Evolutionary conservation across 2,113 vertebrate species (phyloP).

Genomic region (Callospermophilus lateralis): DNA sequence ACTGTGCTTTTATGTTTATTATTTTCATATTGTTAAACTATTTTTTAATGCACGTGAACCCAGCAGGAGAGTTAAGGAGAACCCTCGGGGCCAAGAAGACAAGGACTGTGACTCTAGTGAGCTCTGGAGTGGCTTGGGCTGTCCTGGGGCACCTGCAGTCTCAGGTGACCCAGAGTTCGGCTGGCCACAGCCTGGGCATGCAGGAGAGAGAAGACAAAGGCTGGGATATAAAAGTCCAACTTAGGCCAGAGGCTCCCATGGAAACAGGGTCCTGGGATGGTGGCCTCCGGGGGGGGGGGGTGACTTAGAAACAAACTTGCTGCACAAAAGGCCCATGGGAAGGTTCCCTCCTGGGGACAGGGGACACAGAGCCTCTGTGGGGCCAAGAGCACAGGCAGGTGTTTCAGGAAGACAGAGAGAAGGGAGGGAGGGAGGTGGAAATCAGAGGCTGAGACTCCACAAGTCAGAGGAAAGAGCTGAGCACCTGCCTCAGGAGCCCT

Average conservation of each 20-base stretch:
- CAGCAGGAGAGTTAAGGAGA: neutral
- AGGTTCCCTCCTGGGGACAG: neutral
- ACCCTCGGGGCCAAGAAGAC: too few species aligned
- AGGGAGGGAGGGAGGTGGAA: neutral
- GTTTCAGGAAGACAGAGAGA: neutral
- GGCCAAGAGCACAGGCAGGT: too few species aligned
- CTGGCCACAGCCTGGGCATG: neutral
- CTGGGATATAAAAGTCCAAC: neutral
- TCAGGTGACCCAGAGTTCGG: neutral
- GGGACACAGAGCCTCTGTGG: too few species aligned
- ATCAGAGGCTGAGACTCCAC: too few species aligned
- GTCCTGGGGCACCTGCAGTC: neutral
- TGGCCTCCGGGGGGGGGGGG: neutral
- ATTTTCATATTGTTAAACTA: neutral
- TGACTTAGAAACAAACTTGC: neutral
- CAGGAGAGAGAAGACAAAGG: neutral
- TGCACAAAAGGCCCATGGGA: neutral
- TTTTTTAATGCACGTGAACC: neutral
- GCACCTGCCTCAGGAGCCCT: neutral
- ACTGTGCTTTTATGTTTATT: neutral
- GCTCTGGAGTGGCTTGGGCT: neutral
- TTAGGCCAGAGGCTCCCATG: neutral
- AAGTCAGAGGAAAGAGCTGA: neutral
- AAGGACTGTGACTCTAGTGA: neutral
- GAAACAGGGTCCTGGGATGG: neutral